A percentile compares a stretch with the other conserved stretches of the same genome.
phyloP scores from a whole-genome alignment of 2,797 vertebrate genomes.

The Tachyglossus aculeatus region DNA sequence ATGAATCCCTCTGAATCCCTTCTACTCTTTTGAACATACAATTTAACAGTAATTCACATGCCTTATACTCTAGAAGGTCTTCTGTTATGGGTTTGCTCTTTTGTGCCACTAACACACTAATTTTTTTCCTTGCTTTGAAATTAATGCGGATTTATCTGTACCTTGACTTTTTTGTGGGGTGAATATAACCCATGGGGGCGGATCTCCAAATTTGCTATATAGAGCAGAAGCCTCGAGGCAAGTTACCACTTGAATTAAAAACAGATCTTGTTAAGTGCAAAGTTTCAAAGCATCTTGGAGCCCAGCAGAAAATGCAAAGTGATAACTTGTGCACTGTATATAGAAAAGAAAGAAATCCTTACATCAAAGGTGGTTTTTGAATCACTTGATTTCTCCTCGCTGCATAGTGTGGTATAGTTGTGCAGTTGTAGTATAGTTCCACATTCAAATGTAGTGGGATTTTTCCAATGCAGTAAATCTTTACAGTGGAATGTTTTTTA shows the following conservation, averaged over 20 bases:
- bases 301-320: neutral
- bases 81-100: constrained; percentile 3
- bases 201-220: constrained; percentile 22
- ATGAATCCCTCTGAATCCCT: constrained; percentile 45
- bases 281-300: constrained; percentile 1
- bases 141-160: constrained; percentile 40
- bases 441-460: constrained; percentile 19
- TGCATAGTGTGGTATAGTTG: constrained; percentile 8
- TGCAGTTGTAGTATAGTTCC: constrained; percentile 17
- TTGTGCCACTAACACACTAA: constrained; percentile 47
- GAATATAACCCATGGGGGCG: constrained; percentile 33
- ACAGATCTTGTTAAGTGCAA: neutral
- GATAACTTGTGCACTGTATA: constrained; percentile 2
- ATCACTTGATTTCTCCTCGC: constrained; percentile 26
- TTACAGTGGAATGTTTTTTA: constrained; percentile 9
- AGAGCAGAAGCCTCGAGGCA: neutral
- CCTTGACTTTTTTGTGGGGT: constrained; percentile 32
- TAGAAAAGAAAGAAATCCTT: neutral
- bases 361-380: constrained; percentile 7
- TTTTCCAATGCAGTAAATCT: constrained; percentile 2
- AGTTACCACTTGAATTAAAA: neutral
- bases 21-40: constrained; percentile 31
- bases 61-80: neutral
- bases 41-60: constrained; percentile 23
- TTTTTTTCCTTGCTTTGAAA: constrained; percentile 49